Evolutionary conservation across 2,113 vertebrate species (phyloP), one percentile per base, ranked within the genome.

Genomic region (Butorides virescens): DNA sequence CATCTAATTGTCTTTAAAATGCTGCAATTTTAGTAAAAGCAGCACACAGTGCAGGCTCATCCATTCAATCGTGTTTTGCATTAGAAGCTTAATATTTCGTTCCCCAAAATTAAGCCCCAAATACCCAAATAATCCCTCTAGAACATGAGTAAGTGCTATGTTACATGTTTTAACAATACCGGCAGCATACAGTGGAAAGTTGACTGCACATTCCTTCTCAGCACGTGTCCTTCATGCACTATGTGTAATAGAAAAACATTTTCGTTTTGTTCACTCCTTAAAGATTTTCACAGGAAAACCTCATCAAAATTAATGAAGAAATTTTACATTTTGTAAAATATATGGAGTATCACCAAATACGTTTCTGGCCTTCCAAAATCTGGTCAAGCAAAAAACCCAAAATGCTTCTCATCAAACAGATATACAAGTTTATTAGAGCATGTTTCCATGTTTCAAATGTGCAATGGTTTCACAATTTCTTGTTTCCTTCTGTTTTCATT

Each of bases 351-450:
- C 70, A 73, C 29, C 26, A 76, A 72, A 61, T 10, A 58, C 2
- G 6, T 44, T 87, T 81, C 66, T 79, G 26, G 7, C 29, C 23
- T 23, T 84, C n/a, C 21, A 90, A 90, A 90, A 83, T 39, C 26
- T 39, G 49, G n/a, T 53, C 32, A 63, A 86, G 20, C 2, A 10
- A 74, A 88, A 90, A 32, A 22, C 86, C 53, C 13, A 74, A 70
- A 83, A 84, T 22, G 20, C 15, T 56, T 91, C 52, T 37, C 32
- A 86, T 88, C 15, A 56, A 65, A 86, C 5, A 74, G 90, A 80
- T 17, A 42, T 8, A 37, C 2, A 53, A 14, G 34, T 94, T 93
- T 94, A 92, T 92, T 93, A 63, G 44, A 92, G 67, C 21, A 53
- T 21, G 5, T 53, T 91, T 80, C 30, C 52, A 36, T 55, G 65